Evolutionary conservation across 2,113 vertebrate species (phyloP).

Genomic region (Pelusios castaneus): DNA sequence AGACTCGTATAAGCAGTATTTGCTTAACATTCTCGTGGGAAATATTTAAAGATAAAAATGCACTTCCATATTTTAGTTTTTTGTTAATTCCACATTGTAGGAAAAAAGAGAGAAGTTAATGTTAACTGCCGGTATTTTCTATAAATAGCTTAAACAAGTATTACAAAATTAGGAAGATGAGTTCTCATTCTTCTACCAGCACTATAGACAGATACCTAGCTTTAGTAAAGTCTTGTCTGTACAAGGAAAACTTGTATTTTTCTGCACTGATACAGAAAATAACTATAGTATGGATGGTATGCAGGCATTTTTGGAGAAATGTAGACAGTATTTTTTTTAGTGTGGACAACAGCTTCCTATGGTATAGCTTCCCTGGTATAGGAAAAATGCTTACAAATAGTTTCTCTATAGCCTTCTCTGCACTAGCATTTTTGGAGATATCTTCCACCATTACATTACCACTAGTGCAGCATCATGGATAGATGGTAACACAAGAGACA

Average conservation of each 20-base stretch:
- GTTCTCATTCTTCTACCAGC: not conserved
- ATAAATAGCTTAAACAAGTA: not conserved
- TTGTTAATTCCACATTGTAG: not conserved
- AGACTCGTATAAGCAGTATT: no score
- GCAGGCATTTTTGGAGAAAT: not conserved
- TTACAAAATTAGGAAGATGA: not conserved
- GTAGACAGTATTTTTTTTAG: not conserved
- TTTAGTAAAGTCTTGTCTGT: not conserved
- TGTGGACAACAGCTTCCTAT: not conserved
- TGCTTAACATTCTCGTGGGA: not conserved
- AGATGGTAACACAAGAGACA: not conserved
- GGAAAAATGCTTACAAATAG: not conserved
- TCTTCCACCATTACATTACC: not conserved
- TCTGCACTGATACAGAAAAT: no score
- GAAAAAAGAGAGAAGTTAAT: not conserved
- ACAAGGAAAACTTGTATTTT: no score
- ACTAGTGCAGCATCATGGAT: not conserved
- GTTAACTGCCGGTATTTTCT: not conserved
- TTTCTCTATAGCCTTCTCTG: not conserved
- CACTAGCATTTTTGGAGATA: not conserved
- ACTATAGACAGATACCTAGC: not conserved
- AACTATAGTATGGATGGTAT: no score
- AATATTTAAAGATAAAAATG: not conserved
- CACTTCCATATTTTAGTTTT: not conserved
- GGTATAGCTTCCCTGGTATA: not conserved